Base-by-base conservation (phyloP, 2,797 vertebrate genomes). In the Rousettus madagascariensis region DNA sequence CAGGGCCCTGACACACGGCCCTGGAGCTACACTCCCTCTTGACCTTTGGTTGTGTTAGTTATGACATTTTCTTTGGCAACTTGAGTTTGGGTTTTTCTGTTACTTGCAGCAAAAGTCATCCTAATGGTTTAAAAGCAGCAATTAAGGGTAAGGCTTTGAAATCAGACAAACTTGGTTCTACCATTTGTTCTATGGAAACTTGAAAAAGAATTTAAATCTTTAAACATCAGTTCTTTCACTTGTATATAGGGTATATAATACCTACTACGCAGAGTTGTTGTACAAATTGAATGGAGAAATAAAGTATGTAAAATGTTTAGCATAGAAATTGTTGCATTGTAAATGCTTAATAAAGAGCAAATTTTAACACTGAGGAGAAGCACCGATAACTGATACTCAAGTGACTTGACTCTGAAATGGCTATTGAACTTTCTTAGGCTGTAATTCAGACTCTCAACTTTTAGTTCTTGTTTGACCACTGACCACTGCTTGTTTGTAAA, bases 121-220 rank as follows among this genome's bases (percentile, higher is more conserved):
- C 33, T 72, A 83, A 72, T 63, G 3, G 71, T n/a, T 41, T 68
- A 74, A 85, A 93, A 87, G 36, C 19, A 86, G 57, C 16, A 30
- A 10, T 88, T 79, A 69, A 65, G 24, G 17, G 5, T 41, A 46
- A 71, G 53, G 1, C 13, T 90, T 61, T 90, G 38, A 66, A 90
- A 46, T 90, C 49, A 91, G 78, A 36, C n/a, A 63, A 65, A 83
- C 7, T 11, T 43, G 15, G 3, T 72, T 86, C 78, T 55, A 90
- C 17, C 30, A 84, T 46, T 72, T 95, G 26, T 85, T 85, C 59
- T 87, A 61, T 24, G 19, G 33, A 89, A 89, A 86, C 12, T 43
- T 89, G 78, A 82, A 66, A 57, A 89, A 86, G 66, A 83, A 94
- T 83, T 59, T 51, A 86, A 84, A 74, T 77, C 51, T 74, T 79